Percentiles rank a stretch among this genome's conserved stretches.
These are phyloP conservation scores for Tenrec ecaudatus DNA, from an alignment of 2,113 vertebrate genomes.

Conservation along the genomic window DNA sequence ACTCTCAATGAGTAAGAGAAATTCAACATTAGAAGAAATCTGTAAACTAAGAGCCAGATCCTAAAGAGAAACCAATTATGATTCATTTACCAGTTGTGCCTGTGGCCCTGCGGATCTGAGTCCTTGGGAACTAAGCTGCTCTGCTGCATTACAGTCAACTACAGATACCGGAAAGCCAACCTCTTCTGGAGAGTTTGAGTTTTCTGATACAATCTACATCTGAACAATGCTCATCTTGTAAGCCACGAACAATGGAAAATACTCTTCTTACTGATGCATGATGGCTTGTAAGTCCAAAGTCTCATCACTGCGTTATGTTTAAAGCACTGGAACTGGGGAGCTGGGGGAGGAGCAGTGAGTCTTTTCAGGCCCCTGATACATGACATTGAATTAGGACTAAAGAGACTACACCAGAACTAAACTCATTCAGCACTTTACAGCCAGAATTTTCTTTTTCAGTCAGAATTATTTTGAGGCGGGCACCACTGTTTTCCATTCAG, in stretches of 20 bases:
- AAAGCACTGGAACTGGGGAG: not conserved
- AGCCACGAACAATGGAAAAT: not conserved
- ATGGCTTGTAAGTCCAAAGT: not conserved
- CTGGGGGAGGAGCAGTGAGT: not conserved
- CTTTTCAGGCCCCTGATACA: not conserved
- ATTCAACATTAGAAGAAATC: not conserved
- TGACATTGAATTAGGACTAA: not conserved
- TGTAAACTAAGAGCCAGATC: not conserved
- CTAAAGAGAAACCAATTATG: not conserved
- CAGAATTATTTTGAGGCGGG: not conserved
- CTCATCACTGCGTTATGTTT: not conserved
- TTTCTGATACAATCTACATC: not conserved
- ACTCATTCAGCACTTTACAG: not conserved
- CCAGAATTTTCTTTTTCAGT: not conserved
- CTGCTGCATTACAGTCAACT: not conserved
- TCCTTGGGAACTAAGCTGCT: not conserved
- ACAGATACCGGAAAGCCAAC: not conserved
- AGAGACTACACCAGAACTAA: not conserved
- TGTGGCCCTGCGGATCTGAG: not conserved
- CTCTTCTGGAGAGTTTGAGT: conserved; percentile 4
- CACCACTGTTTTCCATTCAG: not conserved
- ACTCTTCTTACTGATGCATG: not conserved
- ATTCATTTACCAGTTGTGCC: not conserved
- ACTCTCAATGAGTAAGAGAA: not conserved
- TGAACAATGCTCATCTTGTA: not conserved